Percentiles rank a stretch among this genome's conserved stretches.
Conservation (phyloP, 2,888 invertebrate genomes). For the Drosophila mayaguana region DNA sequence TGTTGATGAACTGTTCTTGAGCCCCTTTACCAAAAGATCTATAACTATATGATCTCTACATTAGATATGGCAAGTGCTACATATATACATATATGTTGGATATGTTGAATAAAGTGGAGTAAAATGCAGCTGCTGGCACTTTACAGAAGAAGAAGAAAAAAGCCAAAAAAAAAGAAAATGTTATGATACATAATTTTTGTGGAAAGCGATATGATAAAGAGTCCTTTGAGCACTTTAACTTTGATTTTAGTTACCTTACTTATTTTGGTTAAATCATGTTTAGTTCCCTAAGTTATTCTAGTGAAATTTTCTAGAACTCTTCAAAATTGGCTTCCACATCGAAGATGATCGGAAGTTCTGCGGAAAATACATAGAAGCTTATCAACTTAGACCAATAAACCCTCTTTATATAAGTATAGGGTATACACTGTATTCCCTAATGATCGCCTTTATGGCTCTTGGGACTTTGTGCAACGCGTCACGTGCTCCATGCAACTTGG, state of each 20-base stretch:
- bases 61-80: too few species aligned
- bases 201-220: neutral
- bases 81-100: too few species aligned
- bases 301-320: neutral
- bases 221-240: too few species aligned
- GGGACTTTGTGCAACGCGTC: neutral
- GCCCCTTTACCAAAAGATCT: too few species aligned
- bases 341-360: neutral
- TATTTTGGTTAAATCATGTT: neutral
- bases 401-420: neutral
- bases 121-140: too few species aligned
- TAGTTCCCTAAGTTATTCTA: neutral
- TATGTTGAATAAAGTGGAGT: too few species aligned
- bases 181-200: neutral
- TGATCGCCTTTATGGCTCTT: neutral
- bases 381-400: neutral
- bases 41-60: too few species aligned
- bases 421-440: neutral
- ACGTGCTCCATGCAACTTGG: constrained; percentile 8
- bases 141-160: too few species aligned
- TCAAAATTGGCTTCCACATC: neutral
- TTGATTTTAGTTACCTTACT: neutral
- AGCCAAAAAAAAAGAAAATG: neutral
- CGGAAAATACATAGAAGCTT: neutral
- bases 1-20: too few species aligned